Evolutionary conservation across 2,888 invertebrate genomes (phyloP).

Genomic region (Muscina levida): DNA sequence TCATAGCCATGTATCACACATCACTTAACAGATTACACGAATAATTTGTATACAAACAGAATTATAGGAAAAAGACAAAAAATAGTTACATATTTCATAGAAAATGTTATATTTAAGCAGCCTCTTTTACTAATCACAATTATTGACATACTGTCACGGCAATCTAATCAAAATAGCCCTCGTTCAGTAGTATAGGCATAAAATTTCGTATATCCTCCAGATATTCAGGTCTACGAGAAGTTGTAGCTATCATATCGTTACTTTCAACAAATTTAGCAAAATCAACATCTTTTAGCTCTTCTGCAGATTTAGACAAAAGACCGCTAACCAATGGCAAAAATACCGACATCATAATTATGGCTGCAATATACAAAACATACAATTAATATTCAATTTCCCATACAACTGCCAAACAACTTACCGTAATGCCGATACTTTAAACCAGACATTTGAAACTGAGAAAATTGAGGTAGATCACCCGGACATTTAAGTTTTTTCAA

Average conservation of each 20-base stretch:
- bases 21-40: too few relatives aligned
- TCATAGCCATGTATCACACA: too few relatives aligned
- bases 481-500: constrained; percentile 62
- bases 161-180: constrained; percentile 57
- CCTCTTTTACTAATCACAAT: too few relatives aligned
- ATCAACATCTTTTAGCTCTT: constrained; percentile 28
- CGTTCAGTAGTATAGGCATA: constrained; percentile 39
- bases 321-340: constrained; percentile 39
- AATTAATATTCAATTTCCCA: not conserved
- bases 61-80: too few relatives aligned
- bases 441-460: constrained; percentile 62
- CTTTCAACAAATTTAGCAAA: not conserved
- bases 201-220: constrained; percentile 37
- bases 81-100: too few relatives aligned
- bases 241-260: not conserved
- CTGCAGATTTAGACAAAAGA: not conserved
- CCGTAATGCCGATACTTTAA: constrained; percentile 56
- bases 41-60: too few relatives aligned
- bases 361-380: constrained; percentile 26
- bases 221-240: constrained; percentile 33
- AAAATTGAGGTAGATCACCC: constrained; percentile 64
- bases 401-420: not conserved
- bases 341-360: constrained; percentile 45
- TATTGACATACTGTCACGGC: too few relatives aligned
- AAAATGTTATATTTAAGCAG: too few relatives aligned